These are phyloP conservation scores for Tillus elongatus DNA, from an alignment of 2,888 invertebrate genomes.

Conservation along the genomic window DNA sequence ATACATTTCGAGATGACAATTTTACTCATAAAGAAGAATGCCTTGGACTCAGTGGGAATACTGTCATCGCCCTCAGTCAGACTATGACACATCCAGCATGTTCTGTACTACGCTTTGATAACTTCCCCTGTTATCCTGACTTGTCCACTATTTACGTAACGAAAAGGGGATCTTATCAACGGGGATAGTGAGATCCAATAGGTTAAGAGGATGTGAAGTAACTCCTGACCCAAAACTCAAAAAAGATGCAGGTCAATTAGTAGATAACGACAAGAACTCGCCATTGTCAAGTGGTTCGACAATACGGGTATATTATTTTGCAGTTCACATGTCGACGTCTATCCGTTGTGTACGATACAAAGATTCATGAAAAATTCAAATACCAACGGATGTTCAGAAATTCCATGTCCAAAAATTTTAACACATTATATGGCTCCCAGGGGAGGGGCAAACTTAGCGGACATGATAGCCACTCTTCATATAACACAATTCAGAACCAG, in stretches of 20 bases:
- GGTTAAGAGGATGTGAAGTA: too few relatives aligned
- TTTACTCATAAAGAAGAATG: slow-evolving; percentile 1
- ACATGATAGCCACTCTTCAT: background rate
- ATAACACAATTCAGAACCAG: background rate
- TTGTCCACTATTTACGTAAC: too few relatives aligned
- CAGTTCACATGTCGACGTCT: too few relatives aligned
- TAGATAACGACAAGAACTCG: too few relatives aligned
- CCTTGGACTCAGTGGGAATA: slow-evolving; percentile 6
- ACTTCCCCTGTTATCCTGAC: too few relatives aligned
- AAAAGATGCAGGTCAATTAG: too few relatives aligned
- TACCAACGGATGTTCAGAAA: background rate
- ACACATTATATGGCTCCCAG: background rate
- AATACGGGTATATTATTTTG: too few relatives aligned
- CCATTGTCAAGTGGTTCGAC: too few relatives aligned
- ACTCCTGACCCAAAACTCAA: too few relatives aligned
- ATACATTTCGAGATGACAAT: background rate
- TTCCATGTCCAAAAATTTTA: background rate
- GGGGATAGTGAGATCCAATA: too few relatives aligned
- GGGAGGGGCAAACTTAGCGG: background rate
- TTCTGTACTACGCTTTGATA: too few relatives aligned
- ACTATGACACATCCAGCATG: background rate
- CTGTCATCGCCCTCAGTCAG: slow-evolving; percentile 2
- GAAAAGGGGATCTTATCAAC: too few relatives aligned
- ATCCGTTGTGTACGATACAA: background rate
- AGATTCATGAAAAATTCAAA: background rate